Evolutionary conservation across 1,140 invertebrate genomes (phyloP).

Genomic region (Bombus pyrosoma): DNA sequence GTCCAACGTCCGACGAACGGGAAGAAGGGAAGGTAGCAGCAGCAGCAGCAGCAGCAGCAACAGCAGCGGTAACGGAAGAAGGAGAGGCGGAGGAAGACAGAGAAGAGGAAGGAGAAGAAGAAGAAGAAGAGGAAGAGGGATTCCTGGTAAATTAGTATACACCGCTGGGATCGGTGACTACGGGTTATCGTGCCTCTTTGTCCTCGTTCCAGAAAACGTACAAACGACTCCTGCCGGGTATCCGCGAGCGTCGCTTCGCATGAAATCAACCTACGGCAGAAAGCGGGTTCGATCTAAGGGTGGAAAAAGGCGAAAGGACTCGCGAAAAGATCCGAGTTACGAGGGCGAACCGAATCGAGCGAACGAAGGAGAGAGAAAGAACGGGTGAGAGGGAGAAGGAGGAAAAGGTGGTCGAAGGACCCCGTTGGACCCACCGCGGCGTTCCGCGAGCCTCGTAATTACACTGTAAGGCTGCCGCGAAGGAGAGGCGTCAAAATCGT

Average conservation of each 20-base stretch:
- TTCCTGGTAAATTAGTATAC: slow-evolving; percentile 73
- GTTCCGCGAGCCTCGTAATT: slow-evolving; percentile 82
- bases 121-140: slow-evolving; percentile 47
- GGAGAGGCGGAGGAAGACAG: background rate
- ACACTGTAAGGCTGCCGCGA: slow-evolving; percentile 75
- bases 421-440: slow-evolving; percentile 79
- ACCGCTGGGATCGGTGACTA: slow-evolving; percentile 45
- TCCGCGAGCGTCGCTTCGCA: background rate
- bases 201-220: slow-evolving; percentile 60
- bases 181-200: slow-evolving; percentile 47
- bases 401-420: slow-evolving; percentile 45
- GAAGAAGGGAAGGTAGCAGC: slow-evolving; percentile 30
- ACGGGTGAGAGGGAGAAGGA: background rate
- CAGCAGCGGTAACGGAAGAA: background rate
- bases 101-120: slow-evolving; percentile 22
- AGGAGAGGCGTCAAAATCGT: slow-evolving; percentile 77
- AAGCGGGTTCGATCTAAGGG: background rate
- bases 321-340: background rate
- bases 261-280: too few species aligned
- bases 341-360: slow-evolving; percentile 19
- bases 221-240: background rate
- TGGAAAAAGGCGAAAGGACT: slow-evolving; percentile 48
- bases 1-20: slow-evolving; percentile 53
- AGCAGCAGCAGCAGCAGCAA: slow-evolving; percentile 32
- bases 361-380: background rate